Evolutionary conservation across 2,797 vertebrate genomes (phyloP), one percentile per base, ranked within the genome.

Genomic region (Denticeps clupeoides): DNA sequence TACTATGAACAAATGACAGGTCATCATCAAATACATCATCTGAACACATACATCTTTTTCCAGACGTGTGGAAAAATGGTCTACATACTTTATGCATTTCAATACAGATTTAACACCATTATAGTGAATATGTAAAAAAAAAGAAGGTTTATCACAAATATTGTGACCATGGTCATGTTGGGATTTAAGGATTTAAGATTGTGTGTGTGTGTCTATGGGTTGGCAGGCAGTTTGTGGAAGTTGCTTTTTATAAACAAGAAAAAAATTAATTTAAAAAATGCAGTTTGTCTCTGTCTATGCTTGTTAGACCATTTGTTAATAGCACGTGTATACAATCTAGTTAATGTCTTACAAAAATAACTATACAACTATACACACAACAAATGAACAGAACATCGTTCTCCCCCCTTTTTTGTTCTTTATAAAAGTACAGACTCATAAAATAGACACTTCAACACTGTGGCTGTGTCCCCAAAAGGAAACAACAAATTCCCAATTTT

Each of bases 301-400:
- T 63, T 71, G 75, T 73, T 74, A 71, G 64, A 64, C 65, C 58
- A 81, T 72, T 67, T 73, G 79, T 87, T 88, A 83, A 81, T 27
- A 54, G 70, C 43, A 79, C 64, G 73, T 57, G 64, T 69, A 73
- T 52, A 79, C 61, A 72, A 68, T 64, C 70, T 75, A 80, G 68
- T 72, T 67, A 71, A 77, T 63, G 47, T 67, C 68, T 78, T 76
- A 71, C 6, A 51, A 52, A 66, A 67, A 55, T 60, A 59, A 64
- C 78, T 72, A 75, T 79, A 87, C 72, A 62, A 65, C 72, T 80
- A 80, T 82, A 86, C 81, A 85, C 64, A 75, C 75, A 72, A 75
- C 51, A 60, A 55, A 38, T 38, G 18, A 38, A 62, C 37, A 69
- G 64, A 55, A 66, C 69, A 78, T 13, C 60, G 67, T 60, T 64